Conservation (phyloP, 2,113 vertebrate genomes). For the Aleadryas rufinucha region DNA sequence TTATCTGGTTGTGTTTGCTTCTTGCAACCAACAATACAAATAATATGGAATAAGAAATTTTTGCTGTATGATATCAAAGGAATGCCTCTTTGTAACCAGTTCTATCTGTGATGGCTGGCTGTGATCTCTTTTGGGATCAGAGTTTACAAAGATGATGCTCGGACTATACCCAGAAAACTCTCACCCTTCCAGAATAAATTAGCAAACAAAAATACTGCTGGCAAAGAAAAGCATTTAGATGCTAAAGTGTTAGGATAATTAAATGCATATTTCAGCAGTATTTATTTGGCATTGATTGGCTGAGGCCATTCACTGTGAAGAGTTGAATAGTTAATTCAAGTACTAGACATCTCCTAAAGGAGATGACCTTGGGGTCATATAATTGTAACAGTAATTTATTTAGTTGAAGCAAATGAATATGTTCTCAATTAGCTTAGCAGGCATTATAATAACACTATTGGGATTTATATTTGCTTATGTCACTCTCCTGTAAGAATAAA, state of each 20-base stretch:
- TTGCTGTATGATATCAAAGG: background rate
- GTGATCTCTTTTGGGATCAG: background rate
- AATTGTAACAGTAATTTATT: constrained; percentile 74
- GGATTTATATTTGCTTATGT: constrained; percentile 71
- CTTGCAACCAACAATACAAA: background rate
- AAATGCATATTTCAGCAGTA: constrained; percentile 73
- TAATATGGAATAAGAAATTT: background rate
- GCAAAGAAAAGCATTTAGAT: constrained; percentile 29
- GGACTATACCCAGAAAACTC: constrained; percentile 35
- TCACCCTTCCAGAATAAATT: constrained; percentile 48
- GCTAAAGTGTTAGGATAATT: constrained; percentile 67
- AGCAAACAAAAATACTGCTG: constrained; percentile 21
- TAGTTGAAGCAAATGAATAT: constrained; percentile 68
- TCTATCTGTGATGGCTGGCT: background rate
- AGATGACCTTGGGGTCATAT: constrained; percentile 70
- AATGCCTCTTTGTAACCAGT: background rate
- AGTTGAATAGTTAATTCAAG: constrained; percentile 67
- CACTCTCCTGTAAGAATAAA: constrained; percentile 50
- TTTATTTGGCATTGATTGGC: constrained; percentile 73
- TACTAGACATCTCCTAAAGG: constrained; percentile 64
- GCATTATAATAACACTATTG: constrained; percentile 63
- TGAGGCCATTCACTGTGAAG: constrained; percentile 64
- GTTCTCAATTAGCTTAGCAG: constrained; percentile 73
- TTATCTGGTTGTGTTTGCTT: background rate
- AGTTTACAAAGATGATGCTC: background rate